Evolutionary conservation across 2,113 vertebrate genomes (phyloP).

Genomic region (Ammospiza nelsoni): DNA sequence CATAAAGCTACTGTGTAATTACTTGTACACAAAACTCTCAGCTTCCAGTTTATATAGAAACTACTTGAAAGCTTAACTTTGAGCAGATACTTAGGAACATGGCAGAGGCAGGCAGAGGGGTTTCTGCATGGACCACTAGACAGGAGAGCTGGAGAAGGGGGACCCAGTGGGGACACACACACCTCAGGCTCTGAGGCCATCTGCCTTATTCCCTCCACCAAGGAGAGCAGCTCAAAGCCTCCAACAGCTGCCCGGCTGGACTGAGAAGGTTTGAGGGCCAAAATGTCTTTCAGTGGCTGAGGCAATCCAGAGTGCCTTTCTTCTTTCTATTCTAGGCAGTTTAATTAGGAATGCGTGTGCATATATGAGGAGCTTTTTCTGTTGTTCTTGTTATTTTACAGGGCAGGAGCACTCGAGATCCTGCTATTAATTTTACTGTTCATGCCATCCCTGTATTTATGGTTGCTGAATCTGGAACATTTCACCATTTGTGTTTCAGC

Average conservation of each 20-base stretch:
- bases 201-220: background rate
- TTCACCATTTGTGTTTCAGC: background rate
- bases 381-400: background rate
- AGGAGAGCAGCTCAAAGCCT: background rate
- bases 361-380: background rate
- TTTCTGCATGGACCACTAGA: rapidly evolving
- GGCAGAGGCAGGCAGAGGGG: background rate
- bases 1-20: background rate
- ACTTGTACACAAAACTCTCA: background rate
- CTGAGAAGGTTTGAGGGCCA: background rate
- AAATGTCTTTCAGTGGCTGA: background rate
- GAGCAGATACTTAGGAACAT: background rate
- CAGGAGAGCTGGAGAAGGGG: rapidly evolving
- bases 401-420: background rate
- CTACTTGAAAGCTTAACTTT: background rate
- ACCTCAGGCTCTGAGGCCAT: background rate
- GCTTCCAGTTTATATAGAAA: background rate
- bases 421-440: background rate
- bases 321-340: background rate
- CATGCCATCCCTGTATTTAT: background rate
- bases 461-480: background rate
- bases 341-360: background rate
- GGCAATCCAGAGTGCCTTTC: background rate
- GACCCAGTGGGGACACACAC: rapidly evolving
- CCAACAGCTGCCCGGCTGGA: background rate